phyloP scores from a whole-genome alignment of 2,797 vertebrate genomes.

The Dendrocincla fuliginosa region DNA sequence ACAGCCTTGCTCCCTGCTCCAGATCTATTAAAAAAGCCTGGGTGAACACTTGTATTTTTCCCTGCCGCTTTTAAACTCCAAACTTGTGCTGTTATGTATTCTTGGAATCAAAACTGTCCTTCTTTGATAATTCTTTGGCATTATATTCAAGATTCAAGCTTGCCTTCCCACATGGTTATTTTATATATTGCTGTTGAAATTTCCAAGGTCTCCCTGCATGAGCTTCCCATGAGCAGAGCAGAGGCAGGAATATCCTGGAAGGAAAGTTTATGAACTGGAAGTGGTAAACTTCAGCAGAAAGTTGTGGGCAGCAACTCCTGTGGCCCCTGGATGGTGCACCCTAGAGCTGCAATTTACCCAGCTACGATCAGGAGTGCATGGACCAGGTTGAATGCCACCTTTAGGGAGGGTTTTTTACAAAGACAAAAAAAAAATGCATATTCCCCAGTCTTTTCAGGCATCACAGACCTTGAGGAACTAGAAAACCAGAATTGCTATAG shows the following conservation, averaged over 20 bases:
- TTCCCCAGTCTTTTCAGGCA: neutral
- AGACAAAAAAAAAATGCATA: neutral
- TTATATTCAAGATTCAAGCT: neutral
- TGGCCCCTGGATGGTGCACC: neutral
- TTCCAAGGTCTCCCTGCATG: neutral
- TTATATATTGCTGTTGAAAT: neutral
- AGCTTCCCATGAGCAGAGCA: neutral
- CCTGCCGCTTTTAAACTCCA: neutral
- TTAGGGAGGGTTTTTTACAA: neutral
- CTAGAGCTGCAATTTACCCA: neutral
- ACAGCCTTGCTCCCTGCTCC: neutral
- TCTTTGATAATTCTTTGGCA: neutral
- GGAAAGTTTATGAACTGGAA: neutral
- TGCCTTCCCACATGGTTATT: fast-evolving
- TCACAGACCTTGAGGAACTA: neutral
- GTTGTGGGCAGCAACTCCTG: neutral
- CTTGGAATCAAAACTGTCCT: neutral
- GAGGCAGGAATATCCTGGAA: neutral
- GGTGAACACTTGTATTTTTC: neutral
- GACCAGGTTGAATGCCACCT: neutral
- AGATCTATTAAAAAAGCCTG: neutral
- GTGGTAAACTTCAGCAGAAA: neutral
- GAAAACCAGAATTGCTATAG: neutral
- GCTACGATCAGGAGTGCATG: neutral
- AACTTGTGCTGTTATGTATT: neutral